These are phyloP conservation scores for Apoderus coryli DNA, from an alignment of 2,888 invertebrate genomes.

Conservation along the genomic window DNA sequence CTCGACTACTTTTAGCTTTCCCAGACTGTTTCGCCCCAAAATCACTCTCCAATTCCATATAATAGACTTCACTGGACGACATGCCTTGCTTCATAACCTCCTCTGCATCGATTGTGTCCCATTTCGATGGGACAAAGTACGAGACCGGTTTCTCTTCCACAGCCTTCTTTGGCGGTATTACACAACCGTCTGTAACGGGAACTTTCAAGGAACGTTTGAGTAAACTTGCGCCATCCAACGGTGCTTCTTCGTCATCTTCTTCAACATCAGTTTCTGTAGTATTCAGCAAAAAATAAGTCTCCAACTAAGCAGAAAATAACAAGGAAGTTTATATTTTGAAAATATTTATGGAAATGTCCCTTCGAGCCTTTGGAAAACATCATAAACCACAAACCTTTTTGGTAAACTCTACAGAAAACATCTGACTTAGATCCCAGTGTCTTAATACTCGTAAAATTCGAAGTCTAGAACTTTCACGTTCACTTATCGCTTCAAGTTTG, in stretches of 20 bases:
- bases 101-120: constrained; percentile 87
- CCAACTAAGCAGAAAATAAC: constrained; percentile 9
- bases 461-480: constrained; percentile 82
- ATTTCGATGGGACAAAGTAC: constrained; percentile 78
- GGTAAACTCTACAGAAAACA: constrained; percentile 81
- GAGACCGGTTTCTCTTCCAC: constrained; percentile 10
- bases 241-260: too few relatives aligned
- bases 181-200: constrained; percentile 17
- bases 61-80: constrained; percentile 73
- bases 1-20: too few relatives aligned
- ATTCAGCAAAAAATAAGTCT: constrained; percentile 14
- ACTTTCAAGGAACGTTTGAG: constrained; percentile 24
- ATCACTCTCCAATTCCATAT: too few relatives aligned
- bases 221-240: constrained; percentile 28
- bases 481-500: constrained; percentile 41
- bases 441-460: constrained; percentile 74
- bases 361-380: too few relatives aligned
- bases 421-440: constrained; percentile 93
- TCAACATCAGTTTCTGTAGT: too few relatives aligned
- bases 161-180: constrained; percentile 13
- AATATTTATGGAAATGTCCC: too few relatives aligned
- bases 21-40: too few relatives aligned
- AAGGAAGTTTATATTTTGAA: too few relatives aligned
- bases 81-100: constrained; percentile 64
- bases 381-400: too few relatives aligned